Percentiles rank a stretch among this genome's conserved stretches.
Evolutionary conservation across 2,797 vertebrate species (phyloP).

Genomic region (Aselliscus stoliczkanus): DNA sequence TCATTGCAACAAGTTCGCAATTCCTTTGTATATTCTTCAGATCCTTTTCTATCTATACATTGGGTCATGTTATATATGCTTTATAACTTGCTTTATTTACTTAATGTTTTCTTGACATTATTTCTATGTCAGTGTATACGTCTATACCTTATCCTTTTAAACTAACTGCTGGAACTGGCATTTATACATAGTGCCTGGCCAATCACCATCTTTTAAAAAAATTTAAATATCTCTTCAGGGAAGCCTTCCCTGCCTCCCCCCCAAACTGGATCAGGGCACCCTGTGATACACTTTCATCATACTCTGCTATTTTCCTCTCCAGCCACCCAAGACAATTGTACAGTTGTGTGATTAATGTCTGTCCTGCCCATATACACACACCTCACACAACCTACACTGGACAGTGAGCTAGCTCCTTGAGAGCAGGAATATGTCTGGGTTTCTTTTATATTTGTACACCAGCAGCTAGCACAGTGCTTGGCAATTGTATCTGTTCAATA

Average conservation of each 20-base stretch:
- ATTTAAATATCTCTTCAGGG: background rate
- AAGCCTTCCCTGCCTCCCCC: background rate
- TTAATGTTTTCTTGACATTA: background rate
- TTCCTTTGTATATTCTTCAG: background rate
- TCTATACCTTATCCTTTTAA: background rate
- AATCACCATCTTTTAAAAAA: background rate
- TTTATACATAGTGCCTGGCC: background rate
- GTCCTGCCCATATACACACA: background rate
- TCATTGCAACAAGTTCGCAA: too few relatives aligned
- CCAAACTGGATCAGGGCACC: background rate
- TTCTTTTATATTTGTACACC: background rate
- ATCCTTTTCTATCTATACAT: background rate
- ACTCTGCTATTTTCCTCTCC: background rate
- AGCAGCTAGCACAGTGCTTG: background rate
- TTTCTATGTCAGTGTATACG: background rate
- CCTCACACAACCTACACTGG: background rate
- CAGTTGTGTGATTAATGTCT: constrained; percentile 10
- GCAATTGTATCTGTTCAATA: background rate
- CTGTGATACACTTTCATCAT: background rate
- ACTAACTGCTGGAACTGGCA: background rate
- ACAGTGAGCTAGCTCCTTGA: background rate
- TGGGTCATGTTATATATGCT: background rate
- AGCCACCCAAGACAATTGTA: background rate
- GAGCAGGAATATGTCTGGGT: background rate
- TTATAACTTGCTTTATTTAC: background rate